These are phyloP conservation scores for Vollenhovia emeryi DNA, from an alignment of 1,140 invertebrate genomes.

Conservation along the genomic window DNA sequence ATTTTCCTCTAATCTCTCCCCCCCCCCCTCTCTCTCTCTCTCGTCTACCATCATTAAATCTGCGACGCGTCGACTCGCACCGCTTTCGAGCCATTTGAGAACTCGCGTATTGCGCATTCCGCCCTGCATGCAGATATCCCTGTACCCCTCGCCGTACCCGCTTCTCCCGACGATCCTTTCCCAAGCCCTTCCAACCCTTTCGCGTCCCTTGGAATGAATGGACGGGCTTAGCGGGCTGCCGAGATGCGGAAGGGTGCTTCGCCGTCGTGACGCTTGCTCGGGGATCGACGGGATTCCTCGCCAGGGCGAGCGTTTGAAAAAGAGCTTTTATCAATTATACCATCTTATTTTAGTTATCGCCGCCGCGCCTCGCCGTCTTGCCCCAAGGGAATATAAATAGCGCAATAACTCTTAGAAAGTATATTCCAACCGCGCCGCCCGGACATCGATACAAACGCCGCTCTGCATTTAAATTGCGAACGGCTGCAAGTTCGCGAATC, in stretches of 20 bases:
- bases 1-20: background rate
- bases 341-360: conserved; percentile 14
- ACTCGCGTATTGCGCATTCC: conserved; percentile 41
- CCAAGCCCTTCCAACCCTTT: background rate
- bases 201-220: conserved; percentile 29
- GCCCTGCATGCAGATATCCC: conserved; percentile 34
- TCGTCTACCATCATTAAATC: conserved; percentile 54
- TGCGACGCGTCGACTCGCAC: conserved; percentile 20
- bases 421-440: background rate
- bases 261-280: background rate
- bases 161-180: conserved; percentile 7
- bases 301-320: background rate
- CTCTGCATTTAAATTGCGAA: conserved; percentile 11
- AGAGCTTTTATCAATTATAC: conserved; percentile 21
- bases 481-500: background rate
- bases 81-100: conserved; percentile 43
- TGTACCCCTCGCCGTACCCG: background rate
- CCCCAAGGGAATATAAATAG: background rate
- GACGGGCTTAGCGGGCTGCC: conserved; percentile 8
- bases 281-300: conserved; percentile 1
- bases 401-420: background rate
- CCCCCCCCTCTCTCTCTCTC: background rate
- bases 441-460: background rate
- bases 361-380: background rate
- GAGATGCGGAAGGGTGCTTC: background rate